Conservation (phyloP, 2,797 vertebrate genomes). For the Urosaurus nigricauda region DNA sequence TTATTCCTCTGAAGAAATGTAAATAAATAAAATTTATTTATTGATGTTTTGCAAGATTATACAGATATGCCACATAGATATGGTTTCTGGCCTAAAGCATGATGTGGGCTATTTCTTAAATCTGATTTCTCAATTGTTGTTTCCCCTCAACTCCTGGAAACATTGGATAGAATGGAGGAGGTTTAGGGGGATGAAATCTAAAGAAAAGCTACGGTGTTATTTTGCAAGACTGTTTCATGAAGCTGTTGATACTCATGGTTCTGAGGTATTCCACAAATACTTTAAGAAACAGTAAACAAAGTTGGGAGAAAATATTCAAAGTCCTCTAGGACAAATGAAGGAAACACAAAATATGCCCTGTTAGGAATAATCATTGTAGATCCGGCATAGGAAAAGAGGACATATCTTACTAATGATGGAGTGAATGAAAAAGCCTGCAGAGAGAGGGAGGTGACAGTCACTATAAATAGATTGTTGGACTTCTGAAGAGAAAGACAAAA, state of each 20-base stretch:
- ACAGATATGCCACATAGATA: not conserved
- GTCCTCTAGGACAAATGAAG: not conserved
- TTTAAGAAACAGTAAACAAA: not conserved
- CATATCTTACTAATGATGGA: slow-evolving; percentile 27
- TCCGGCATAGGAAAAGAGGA: not conserved
- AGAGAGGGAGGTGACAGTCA: not conserved
- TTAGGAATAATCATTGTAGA: slow-evolving; percentile 21
- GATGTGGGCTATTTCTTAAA: not conserved
- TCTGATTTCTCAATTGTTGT: not conserved
- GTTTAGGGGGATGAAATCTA: not conserved
- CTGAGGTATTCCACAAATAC: not conserved
- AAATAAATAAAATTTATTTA: not conserved
- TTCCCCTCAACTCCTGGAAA: no score
- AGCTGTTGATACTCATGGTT: not conserved
- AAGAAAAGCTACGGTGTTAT: not conserved
- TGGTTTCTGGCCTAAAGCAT: not conserved
- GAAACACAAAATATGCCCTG: not conserved
- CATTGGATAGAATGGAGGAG: not conserved
- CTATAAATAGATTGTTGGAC: slow-evolving; percentile 17
- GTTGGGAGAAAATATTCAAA: not conserved
- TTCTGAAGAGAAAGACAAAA: slow-evolving; percentile 44
- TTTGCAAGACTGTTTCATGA: not conserved
- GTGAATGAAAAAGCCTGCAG: not conserved
- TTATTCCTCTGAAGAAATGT: not conserved
- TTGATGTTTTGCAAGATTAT: not conserved